These are phyloP conservation scores for Perca schrenkii DNA, from an alignment of 2,113 vertebrate species.

Conservation along the genomic window DNA sequence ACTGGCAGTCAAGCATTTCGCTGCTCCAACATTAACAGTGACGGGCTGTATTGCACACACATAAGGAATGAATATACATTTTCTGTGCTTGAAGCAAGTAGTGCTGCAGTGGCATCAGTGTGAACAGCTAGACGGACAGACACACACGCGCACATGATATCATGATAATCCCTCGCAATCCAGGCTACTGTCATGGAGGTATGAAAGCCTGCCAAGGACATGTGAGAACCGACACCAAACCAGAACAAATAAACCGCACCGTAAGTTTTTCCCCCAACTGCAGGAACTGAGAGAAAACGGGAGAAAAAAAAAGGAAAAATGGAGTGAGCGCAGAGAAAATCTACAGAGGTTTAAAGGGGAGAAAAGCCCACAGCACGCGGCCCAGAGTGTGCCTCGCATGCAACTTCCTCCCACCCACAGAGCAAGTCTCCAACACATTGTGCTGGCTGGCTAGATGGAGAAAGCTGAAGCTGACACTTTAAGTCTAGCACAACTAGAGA, in stretches of 20 bases:
- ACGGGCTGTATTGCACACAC: constrained; percentile 25
- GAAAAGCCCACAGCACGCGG: constrained; percentile 69
- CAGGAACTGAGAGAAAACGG: constrained; percentile 54
- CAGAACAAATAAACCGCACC: constrained; percentile 81
- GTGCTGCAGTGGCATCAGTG: constrained; percentile 29
- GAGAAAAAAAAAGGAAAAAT: constrained; percentile 60
- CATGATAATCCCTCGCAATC: constrained; percentile 70
- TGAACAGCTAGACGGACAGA: constrained; percentile 37
- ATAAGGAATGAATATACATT: constrained; percentile 29
- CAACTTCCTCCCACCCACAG: constrained; percentile 79
- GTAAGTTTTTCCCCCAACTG: constrained; percentile 75
- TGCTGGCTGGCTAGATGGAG: constrained; percentile 40
- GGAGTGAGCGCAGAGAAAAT: constrained; percentile 60
- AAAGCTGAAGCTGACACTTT: constrained; percentile 49
- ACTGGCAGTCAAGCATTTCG: constrained; percentile 57
- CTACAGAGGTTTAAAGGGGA: constrained; percentile 67
- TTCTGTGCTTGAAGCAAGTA: constrained; percentile 31
- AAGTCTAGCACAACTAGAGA: constrained; percentile 29
- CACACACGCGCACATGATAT: constrained; percentile 46
- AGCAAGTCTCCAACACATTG: constrained; percentile 59
- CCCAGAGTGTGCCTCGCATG: constrained; percentile 76
- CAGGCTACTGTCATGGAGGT: constrained; percentile 79
- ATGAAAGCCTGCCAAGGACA: constrained; percentile 75
- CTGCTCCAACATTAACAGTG: constrained; percentile 54
- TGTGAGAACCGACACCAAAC: constrained; percentile 80